Base-by-base conservation (phyloP, 2,888 invertebrate genomes). In the Dryadula phaetusa region DNA sequence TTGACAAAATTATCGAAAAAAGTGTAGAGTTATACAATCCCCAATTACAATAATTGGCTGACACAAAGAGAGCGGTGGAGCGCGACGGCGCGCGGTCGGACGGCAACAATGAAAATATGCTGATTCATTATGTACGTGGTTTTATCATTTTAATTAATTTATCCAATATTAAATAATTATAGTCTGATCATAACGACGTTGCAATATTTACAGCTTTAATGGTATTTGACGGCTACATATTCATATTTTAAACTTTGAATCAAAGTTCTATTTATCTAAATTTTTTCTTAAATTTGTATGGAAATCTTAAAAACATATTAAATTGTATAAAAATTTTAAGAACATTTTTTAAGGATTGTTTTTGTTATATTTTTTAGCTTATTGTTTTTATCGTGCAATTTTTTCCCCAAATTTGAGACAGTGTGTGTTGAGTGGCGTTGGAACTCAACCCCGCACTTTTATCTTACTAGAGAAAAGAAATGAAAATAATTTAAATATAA, bases 41-140 rank as follows among this genome's bases (percentile, higher is more conserved):
- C 47, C 64, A 58, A 58, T 64, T 64, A 64, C 56, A 64, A 64
- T 64, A 63, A 64, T 58, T 47, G 58, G 56, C 56, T 47, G 56
- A 32, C 22, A 56, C 64, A 56, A 44, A 54, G 64, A 54, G 44
- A 32, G 32, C 64, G 34, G 46, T 22, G 54, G 18, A 56, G 40
- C 46, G 64, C 22, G 40, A 7, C 52, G 62, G 52, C 14, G 61
- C 34, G 14, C 47, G 20, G 20, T 20, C n/a, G 34, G 25, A 34
- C 44, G 22, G n/a, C 63, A 25, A 32, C 34, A 44, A 64, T 34
- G 63, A 46, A 42, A 44, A 32, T 56, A 40, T 56, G 40, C 56
- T 40, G 56, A 56, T 56, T 54, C 37, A 54, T 54, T 54, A 54
- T 37, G 16, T n/a, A 25, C 22, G 56, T 37, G 56, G 56, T 40